Evolutionary conservation across 2,113 vertebrate genomes (phyloP).

Genomic region (Oreocharis arfaki): DNA sequence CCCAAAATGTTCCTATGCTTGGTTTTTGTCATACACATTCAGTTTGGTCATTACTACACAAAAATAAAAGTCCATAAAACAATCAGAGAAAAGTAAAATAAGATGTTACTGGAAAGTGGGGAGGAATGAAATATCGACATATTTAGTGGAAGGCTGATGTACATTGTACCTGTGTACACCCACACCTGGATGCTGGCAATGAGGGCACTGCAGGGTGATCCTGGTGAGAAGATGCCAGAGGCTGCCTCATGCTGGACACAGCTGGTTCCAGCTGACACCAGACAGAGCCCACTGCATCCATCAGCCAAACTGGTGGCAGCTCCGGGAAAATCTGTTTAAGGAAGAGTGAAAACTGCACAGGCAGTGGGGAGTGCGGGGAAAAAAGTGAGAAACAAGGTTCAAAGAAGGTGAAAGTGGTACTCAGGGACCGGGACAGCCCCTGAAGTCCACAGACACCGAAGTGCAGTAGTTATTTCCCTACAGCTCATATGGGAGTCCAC

Average conservation of each 20-base stretch:
- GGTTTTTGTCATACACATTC: background rate
- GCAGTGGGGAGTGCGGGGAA: background rate
- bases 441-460: background rate
- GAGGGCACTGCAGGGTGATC: background rate
- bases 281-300: too few relatives aligned
- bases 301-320: background rate
- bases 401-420: background rate
- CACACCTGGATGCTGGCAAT: background rate
- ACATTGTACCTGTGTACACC: fast-evolving
- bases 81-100: background rate
- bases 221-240: too few relatives aligned
- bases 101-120: background rate
- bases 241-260: background rate
- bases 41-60: background rate
- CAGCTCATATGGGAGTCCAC: background rate
- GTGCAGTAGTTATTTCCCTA: background rate
- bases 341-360: background rate
- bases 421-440: background rate
- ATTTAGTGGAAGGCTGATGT: background rate
- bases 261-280: background rate
- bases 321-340: background rate
- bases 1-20: background rate
- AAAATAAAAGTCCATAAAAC: background rate
- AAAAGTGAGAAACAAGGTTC: background rate
- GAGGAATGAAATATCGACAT: background rate